A percentile compares a stretch with the other conserved stretches of the same genome.
phyloP scores from a whole-genome alignment of 2,113 vertebrate genomes.

The Casuarius casuarius region DNA sequence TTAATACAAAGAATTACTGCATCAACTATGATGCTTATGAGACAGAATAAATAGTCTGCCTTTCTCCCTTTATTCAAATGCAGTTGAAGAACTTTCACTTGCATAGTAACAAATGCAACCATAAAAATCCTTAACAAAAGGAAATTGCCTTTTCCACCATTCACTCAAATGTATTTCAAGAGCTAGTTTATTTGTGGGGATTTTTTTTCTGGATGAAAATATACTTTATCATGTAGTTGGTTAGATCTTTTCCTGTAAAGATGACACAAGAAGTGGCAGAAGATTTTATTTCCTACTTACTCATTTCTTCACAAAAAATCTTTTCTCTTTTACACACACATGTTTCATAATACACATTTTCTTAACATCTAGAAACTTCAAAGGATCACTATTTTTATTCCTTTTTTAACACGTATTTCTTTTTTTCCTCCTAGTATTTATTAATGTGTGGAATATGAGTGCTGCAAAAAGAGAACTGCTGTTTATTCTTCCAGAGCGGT shows the following conservation, averaged over 20 bases:
- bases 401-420: background rate
- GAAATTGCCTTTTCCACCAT: background rate
- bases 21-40: background rate
- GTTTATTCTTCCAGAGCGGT: slow-evolving; percentile 44
- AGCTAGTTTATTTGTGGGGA: background rate
- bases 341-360: background rate
- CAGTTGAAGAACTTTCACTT: background rate
- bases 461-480: slow-evolving; percentile 14
- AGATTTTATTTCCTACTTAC: background rate
- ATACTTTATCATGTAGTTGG: background rate
- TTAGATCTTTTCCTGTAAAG: background rate
- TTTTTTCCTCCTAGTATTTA: background rate
- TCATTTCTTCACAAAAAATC: background rate
- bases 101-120: background rate
- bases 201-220: background rate
- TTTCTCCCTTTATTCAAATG: background rate
- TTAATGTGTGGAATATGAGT: background rate
- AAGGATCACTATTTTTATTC: background rate
- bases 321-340: background rate
- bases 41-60: background rate
- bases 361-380: background rate
- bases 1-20: background rate
- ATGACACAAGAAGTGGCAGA: background rate
- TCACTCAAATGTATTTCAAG: background rate
- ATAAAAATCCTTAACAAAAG: background rate